phyloP scores from a whole-genome alignment of 1,140 invertebrate species.

The Phortica variegata region DNA sequence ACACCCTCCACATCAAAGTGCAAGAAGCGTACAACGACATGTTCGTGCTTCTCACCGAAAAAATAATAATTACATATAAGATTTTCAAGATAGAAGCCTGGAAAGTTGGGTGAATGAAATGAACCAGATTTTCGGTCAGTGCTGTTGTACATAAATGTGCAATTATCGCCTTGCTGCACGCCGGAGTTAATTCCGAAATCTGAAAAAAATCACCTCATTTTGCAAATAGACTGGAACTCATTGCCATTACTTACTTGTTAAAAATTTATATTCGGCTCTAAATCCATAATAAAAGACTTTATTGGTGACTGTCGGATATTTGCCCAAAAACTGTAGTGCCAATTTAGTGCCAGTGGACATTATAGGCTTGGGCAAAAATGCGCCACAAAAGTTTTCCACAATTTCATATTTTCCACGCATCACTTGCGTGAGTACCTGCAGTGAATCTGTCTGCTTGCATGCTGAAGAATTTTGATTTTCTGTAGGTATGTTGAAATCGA shows the following conservation, averaged over 20 bases:
- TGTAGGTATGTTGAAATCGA: slow-evolving; percentile 49
- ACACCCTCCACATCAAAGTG: slow-evolving; percentile 93
- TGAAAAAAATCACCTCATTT: slow-evolving; percentile 3
- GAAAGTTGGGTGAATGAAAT: slow-evolving; percentile 90
- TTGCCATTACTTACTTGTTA: slow-evolving; percentile 71
- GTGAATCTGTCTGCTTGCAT: slow-evolving; percentile 38
- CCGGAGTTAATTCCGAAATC: slow-evolving; percentile 77
- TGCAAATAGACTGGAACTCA: neutral
- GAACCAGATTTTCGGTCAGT: slow-evolving; percentile 75
- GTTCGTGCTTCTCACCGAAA: slow-evolving; percentile 77
- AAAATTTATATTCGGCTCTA: slow-evolving; percentile 82
- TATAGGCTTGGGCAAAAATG: slow-evolving; percentile 72
- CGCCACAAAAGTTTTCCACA: slow-evolving; percentile 81
- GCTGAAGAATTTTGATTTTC: slow-evolving; percentile 33
- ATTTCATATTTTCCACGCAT: slow-evolving; percentile 39
- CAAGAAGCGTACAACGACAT: slow-evolving; percentile 81
- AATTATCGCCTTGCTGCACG: slow-evolving; percentile 73
- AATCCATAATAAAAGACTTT: slow-evolving; percentile 74
- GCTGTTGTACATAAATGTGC: slow-evolving; percentile 81
- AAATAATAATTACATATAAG: slow-evolving; percentile 96
- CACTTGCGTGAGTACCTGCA: slow-evolving; percentile 36
- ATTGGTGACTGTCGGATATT: slow-evolving; percentile 63
- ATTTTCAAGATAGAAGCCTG: slow-evolving; percentile 86
- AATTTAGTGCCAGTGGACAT: slow-evolving; percentile 87
- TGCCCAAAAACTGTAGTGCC: slow-evolving; percentile 78